Percentiles rank a stretch among this genome's conserved stretches.
These are phyloP conservation scores for Catostomus latipinnis DNA, from an alignment of 2,797 vertebrate species.

Conservation along the genomic window DNA sequence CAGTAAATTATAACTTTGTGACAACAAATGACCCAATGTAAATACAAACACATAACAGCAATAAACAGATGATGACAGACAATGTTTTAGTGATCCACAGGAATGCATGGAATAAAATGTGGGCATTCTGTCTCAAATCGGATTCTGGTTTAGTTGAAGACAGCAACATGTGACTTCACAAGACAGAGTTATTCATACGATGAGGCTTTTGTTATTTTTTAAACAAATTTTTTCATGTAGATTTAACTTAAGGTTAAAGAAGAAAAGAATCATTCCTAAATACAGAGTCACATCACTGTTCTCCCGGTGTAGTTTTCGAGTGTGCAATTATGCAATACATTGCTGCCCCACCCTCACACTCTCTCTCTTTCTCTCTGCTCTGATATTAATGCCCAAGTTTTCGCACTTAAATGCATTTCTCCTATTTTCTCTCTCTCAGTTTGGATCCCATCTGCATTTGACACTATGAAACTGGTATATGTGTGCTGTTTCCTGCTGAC, in stretches of 20 bases:
- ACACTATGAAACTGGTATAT: constrained; percentile 81
- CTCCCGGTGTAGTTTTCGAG: too few relatives aligned
- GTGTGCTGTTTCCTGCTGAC: constrained; percentile 76
- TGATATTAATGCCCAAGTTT: constrained; percentile 84
- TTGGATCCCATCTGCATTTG: neutral
- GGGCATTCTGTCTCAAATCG: neutral
- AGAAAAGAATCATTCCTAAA: too few relatives aligned
- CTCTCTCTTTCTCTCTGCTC: constrained; percentile 66
- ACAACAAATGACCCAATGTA: neutral
- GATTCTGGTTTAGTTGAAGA: neutral
- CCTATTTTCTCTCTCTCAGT: constrained; percentile 74
- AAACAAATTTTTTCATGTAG: neutral
- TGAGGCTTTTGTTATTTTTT: neutral
- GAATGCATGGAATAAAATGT: neutral
- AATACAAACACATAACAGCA: constrained; percentile 1
- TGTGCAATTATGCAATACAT: constrained; percentile 72
- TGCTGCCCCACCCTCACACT: constrained; percentile 68
- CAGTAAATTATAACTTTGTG: neutral
- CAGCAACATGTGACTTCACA: neutral
- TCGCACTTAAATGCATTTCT: constrained; percentile 79
- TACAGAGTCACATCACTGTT: too few relatives aligned
- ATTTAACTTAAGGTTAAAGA: neutral
- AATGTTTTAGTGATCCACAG: constrained; percentile 2
- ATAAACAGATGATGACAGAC: neutral
- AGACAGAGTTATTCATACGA: neutral